Evolutionary conservation across 1,140 invertebrate species (phyloP).

Genomic region (Leptoteleia sp.): DNA sequence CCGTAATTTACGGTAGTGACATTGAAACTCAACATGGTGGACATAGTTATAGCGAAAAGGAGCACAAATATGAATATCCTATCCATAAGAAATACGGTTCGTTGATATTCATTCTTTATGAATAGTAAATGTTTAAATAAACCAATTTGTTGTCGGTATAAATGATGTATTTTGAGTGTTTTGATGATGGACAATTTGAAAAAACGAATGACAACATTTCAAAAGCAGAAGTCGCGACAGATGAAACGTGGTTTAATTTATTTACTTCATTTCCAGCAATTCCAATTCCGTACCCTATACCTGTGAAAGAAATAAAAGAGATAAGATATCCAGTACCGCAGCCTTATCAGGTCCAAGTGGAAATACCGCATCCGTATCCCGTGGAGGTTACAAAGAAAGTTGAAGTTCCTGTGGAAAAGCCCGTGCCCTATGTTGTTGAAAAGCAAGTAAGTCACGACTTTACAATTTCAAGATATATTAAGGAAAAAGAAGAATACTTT

Average conservation of each 20-base stretch:
- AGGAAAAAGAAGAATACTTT: background rate
- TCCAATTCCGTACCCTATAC: conserved; percentile 88
- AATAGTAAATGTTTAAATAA: too few relatives aligned
- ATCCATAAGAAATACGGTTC: too few relatives aligned
- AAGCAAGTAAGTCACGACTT: conserved; percentile 80
- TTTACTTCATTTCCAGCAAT: conserved; percentile 81
- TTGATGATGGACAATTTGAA: too few relatives aligned
- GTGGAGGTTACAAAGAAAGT: conserved; percentile 87
- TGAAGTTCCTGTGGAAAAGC: conserved; percentile 85
- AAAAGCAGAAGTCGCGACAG: too few relatives aligned
- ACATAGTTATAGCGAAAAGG: too few relatives aligned
- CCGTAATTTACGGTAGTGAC: too few relatives aligned
- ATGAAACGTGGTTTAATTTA: conserved; percentile 17
- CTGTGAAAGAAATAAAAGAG: conserved; percentile 87
- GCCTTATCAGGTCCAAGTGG: conserved; percentile 87
- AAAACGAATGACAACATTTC: too few relatives aligned
- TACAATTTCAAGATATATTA: background rate
- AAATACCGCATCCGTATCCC: conserved; percentile 87
- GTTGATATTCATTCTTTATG: too few relatives aligned
- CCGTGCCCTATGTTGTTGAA: conserved; percentile 87
- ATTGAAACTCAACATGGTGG: too few relatives aligned
- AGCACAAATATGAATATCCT: too few relatives aligned
- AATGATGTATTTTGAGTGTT: too few relatives aligned
- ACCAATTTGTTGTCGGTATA: too few relatives aligned
- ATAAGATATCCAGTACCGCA: conserved; percentile 88